Evolutionary conservation across 2,113 vertebrate species (phyloP), one percentile per base, ranked within the genome.

Genomic region (Suricata suricatta): DNA sequence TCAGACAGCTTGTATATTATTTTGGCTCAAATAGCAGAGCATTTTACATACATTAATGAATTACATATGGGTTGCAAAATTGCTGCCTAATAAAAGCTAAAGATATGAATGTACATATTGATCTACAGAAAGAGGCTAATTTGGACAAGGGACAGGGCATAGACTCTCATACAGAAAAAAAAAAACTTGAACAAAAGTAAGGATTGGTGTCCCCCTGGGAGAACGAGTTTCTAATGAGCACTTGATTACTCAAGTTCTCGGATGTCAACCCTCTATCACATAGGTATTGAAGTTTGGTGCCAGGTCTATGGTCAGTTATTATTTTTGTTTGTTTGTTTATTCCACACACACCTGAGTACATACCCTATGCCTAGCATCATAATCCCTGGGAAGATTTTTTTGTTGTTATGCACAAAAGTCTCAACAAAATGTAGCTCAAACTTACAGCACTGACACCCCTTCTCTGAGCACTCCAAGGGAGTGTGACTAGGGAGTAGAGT

Each of bases 1-100:
- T 95, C 72, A 97, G 93, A 96, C 83, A 95, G 94, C 21, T 63
- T 96, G 76, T 88, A 96, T 96, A 94, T 96, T 96, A 98, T 98
- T 96, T 97, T 94, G 96, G 92, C 84, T 95, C 87, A 83, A 93
- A 94, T 12, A 91, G 84, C 47, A 35, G 41, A 81, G 89, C 60
- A 82, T 96, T 98, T 96, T 97, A 95, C 44, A 95, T 85, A 68
- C 87, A 60, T 60, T 97, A 97, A 98, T 96, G 88, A 97, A 69
- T 90, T 88, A 52, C 88, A 95, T 41, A 96, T 94, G 93, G 64
- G 16, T 90, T 71, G n/a, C 64, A 79, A 96, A 93, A 95, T 85
- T 35, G 66, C 79, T 85, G 44, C 82, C 82, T 63, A 92, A 74
- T 52, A 77, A 69, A 93, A 88, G 31, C 86, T 66, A 82, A 84